phyloP scores from a whole-genome alignment of 92 coral and sea anemone genomes.

The Actinernus sp. region DNA sequence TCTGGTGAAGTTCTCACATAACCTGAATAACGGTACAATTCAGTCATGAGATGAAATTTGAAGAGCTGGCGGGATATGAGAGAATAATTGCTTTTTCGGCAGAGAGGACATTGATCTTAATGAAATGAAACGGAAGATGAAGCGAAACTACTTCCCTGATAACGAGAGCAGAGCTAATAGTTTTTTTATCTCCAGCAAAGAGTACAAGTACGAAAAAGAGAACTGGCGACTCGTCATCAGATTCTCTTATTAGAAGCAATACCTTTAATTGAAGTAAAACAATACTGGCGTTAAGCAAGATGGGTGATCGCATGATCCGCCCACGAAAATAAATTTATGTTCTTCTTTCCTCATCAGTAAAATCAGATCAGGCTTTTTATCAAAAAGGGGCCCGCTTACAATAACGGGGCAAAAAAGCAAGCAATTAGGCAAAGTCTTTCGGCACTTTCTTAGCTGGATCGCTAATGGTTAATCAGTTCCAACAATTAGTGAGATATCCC shows the following conservation, averaged over 20 bases:
- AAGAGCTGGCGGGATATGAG: not conserved
- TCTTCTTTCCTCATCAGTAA: too few species aligned
- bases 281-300: not conserved
- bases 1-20: constrained; percentile 43
- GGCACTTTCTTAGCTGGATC: constrained; percentile 16
- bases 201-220: constrained; percentile 1
- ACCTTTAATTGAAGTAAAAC: constrained; percentile 21
- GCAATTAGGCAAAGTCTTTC: constrained; percentile 40
- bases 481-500: not conserved
- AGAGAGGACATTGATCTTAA: not conserved
- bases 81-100: constrained; percentile 2
- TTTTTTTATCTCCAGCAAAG: constrained; percentile 8
- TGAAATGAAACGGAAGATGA: constrained; percentile 8
- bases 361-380: not conserved
- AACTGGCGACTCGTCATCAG: not conserved
- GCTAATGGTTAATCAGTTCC: not conserved
- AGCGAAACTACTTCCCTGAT: constrained; percentile 7
- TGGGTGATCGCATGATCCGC: not conserved
- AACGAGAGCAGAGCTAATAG: constrained; percentile 8
- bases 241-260: constrained; percentile 9
- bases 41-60: too few species aligned
- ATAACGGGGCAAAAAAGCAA: constrained; percentile 6
- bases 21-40: constrained; percentile 18
- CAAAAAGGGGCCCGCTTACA: not conserved
- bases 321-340: too few species aligned